Evolutionary conservation across 2,888 invertebrate genomes (phyloP), one percentile per base, ranked within the genome.

Genomic region (Latrodectus elegans): DNA sequence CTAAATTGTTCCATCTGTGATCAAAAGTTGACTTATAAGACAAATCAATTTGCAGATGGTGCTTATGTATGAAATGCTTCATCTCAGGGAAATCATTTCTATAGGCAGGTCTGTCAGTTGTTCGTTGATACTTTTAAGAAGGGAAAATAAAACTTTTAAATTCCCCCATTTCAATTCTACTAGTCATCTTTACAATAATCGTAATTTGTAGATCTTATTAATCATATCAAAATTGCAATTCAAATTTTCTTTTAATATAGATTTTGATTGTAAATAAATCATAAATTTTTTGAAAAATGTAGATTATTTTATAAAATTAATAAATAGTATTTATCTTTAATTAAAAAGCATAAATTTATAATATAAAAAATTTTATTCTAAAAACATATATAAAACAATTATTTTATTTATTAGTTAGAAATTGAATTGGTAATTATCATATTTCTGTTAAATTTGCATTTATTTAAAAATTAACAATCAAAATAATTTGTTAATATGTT

Each of bases 11-110:
- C 81, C 81, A 81, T 76, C 81, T 86, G 86, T 86, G 80, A 86
- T 86, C 71, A 64, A 76, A 84, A 77, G n/a, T 65, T 76, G 65
- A 81, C 65, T 81, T 26, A 71, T 86, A 71, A 75, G 86, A 86
- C 86, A 86, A 86, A 86, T 86, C 86, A 86, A 75, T 81, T 86
- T 80, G 86, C 86, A 86, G 86, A 86, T 88, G 88, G 88, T 88
- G 88, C 88, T 88, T 88, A 68, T 75, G 78, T 78, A 80, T 83
- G 84, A 75, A 88, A 70, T 73, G 79, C 83, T 88, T 80, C 77
- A 88, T 84, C 88, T 88, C 88, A 88, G 88, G 88, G 84, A 88
- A 84, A 80, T 71, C 67, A 80, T 88, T 88, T 84, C 75, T 51
- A 84, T 75, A 76, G 88, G 88, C 88, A 88, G 88, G 88, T 88